Conservation (phyloP, 2,888 invertebrate genomes). For the Leptopilina myrica region DNA sequence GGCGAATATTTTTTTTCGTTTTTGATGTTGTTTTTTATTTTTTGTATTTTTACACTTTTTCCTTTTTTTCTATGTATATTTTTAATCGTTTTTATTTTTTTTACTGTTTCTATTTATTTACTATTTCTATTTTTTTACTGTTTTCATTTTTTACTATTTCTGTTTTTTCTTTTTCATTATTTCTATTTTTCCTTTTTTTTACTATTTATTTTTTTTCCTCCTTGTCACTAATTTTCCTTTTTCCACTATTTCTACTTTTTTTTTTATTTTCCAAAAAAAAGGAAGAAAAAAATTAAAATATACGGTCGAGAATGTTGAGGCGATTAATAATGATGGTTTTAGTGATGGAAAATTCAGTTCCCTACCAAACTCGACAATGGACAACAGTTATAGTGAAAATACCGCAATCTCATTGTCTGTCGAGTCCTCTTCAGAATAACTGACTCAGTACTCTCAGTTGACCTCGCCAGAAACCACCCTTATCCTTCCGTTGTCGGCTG, state of each 20-base stretch:
- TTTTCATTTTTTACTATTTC: too few species aligned
- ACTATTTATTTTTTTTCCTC: background rate
- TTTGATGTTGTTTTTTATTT: too few species aligned
- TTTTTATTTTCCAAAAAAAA: too few species aligned
- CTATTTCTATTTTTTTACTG: too few species aligned
- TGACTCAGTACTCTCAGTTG: constrained; percentile 42
- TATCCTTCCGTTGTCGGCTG: constrained; percentile 60
- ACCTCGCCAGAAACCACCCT: constrained; percentile 47
- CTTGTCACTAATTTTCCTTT: too few species aligned
- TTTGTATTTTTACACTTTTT: too few species aligned
- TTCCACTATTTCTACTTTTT: background rate
- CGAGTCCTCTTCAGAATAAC: constrained; percentile 43
- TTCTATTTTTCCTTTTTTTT: too few species aligned
- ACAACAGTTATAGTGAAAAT: constrained; percentile 44
- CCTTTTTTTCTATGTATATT: too few species aligned
- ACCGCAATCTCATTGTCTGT: constrained; percentile 51
- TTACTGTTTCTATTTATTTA: too few species aligned
- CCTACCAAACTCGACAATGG: constrained; percentile 5
- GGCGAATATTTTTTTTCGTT: too few species aligned
- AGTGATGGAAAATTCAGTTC: constrained; percentile 1
- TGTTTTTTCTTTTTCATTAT: too few species aligned
- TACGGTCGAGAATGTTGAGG: background rate
- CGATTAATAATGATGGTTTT: constrained; percentile 13
- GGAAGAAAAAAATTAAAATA: background rate
- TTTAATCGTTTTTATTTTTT: too few species aligned